phyloP scores from a whole-genome alignment of 2,888 invertebrate genomes.

The Hanleya hanleyi region DNA sequence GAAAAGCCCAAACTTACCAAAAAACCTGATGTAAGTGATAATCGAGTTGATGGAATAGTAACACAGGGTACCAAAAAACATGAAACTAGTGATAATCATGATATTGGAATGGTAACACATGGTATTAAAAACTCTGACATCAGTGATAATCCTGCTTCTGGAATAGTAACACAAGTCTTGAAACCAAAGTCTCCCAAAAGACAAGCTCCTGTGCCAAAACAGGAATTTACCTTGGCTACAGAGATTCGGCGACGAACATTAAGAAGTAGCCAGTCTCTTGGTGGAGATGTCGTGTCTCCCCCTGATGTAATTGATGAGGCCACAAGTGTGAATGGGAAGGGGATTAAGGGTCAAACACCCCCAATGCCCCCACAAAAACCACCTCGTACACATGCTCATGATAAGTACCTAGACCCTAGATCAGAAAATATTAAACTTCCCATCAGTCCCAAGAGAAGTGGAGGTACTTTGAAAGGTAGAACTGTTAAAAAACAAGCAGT shows the following conservation, averaged over 20 bases:
- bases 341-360: slow-evolving; percentile 19
- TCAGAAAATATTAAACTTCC: neutral
- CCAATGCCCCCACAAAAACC: slow-evolving; percentile 52
- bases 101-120: neutral
- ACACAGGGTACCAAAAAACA: too few species aligned
- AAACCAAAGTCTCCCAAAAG: neutral
- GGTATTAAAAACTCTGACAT: too few species aligned
- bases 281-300: neutral
- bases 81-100: too few species aligned
- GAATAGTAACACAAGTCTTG: neutral
- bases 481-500: neutral
- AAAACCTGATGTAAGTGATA: neutral
- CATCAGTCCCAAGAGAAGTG: neutral
- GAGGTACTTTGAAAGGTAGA: neutral
- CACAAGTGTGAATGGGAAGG: neutral
- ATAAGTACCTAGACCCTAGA: slow-evolving; percentile 49
- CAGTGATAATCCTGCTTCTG: neutral
- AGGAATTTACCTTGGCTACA: too few species aligned
- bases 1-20: neutral
- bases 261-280: neutral
- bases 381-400: slow-evolving; percentile 61
- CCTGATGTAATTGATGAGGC: neutral
- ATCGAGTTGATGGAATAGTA: too few species aligned
- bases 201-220: neutral
- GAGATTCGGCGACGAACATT: too few species aligned